Base-by-base conservation (phyloP, 2,888 invertebrate genomes). In the Blastobasis lacticolella region DNA sequence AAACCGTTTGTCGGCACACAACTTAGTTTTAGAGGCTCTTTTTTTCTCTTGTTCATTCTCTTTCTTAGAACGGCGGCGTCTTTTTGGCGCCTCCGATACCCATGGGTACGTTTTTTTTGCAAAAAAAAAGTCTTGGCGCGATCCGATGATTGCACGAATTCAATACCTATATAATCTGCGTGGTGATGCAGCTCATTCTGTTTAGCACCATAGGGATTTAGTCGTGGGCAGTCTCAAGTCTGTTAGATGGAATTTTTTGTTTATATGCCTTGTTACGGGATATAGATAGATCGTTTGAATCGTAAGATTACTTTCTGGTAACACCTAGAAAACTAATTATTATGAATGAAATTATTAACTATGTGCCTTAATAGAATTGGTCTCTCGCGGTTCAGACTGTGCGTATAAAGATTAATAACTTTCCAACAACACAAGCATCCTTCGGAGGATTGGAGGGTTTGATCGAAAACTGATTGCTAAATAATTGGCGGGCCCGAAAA, bases 81-180 rank as follows among this genome's bases (percentile, higher is more conserved):
- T 72, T 79, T 83, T 83, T 80, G 86, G 85, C 86, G 86, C 86
- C 84, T 78, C 72, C 67, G 66, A 72, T 71, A 74, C 70, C 69
- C 66, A 42, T 57, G 63, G 58, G 58, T 54, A 59, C 63, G 66
- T 75, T 73, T 71, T 69, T 64, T 62, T 67, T 58, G 51, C 43
- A 51, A 55, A 45, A 53, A 63, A 69, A 71, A 73, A 71, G 23
- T 66, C 67, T 70, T 73, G 69, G 69, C 76, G 72, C 68, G 67
- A 67, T 43, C 6, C 48, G 37, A 10, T 37, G 47, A 38, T 47
- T 38, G 37, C 47, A 10, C 38, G n/a, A 38, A 38, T 38, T n/a
- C 38, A 7, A 37, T 47, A 38, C 9, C 38, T 5, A n/a, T 8
- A 7, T 37, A 9, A 10, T 44, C 10, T 9, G 44, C 8, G 44